A percentile compares a stretch with the other conserved stretches of the same genome.
These are phyloP conservation scores for Odobenus rosmarus DNA, from an alignment of 2,113 vertebrate species.

Conservation along the genomic window DNA sequence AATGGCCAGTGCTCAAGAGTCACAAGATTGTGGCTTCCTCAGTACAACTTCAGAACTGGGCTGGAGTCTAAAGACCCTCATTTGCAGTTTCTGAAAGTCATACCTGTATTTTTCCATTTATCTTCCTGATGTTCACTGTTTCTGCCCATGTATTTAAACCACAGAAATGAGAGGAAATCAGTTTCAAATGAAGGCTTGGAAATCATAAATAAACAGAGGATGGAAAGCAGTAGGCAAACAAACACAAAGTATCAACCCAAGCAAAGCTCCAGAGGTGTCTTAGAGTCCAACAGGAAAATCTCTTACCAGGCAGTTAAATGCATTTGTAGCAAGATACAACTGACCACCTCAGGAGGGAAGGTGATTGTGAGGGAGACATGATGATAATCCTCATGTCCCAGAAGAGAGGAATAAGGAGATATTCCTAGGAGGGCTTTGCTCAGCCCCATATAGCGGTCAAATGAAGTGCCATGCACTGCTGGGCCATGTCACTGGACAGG, in stretches of 20 bases:
- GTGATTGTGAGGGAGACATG: background rate
- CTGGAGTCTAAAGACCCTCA: background rate
- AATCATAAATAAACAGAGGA: background rate
- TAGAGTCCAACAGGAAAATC: background rate
- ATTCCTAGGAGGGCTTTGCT: background rate
- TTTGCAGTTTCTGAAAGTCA: background rate
- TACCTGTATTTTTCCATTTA: background rate
- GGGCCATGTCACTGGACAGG: background rate
- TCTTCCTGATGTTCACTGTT: background rate
- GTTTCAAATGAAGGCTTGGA: background rate
- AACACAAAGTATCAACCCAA: background rate
- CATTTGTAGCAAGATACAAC: background rate
- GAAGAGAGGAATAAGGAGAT: background rate
- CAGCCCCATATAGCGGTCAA: background rate
- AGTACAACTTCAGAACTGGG: background rate
- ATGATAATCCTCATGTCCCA: background rate
- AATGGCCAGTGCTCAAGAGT: background rate
- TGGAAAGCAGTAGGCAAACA: background rate
- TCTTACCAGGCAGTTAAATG: background rate
- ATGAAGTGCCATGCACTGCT: background rate
- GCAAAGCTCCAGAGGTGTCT: background rate
- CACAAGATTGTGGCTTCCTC: background rate
- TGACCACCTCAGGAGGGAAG: background rate
- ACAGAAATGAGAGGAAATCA: background rate
- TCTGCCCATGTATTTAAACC: background rate